These are phyloP conservation scores for Taenioides sp. DNA, from an alignment of 2,797 vertebrate species.

Conservation along the genomic window DNA sequence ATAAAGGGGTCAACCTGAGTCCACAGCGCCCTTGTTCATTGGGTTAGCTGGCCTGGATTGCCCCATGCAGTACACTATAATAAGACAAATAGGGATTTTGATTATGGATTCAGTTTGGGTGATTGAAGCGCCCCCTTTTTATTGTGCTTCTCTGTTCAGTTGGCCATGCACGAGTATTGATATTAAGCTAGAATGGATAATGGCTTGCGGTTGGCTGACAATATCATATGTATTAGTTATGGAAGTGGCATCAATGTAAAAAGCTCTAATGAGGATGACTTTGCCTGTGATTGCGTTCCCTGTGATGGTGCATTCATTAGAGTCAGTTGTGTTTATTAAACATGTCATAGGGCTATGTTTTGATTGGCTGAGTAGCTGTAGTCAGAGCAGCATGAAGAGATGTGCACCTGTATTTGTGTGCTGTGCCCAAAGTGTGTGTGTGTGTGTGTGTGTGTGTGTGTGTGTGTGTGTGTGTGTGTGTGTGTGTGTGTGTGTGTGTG, in stretches of 20 bases:
- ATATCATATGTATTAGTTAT: slow-evolving; percentile 45
- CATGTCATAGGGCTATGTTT: slow-evolving; percentile 6
- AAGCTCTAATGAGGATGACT: slow-evolving; percentile 22
- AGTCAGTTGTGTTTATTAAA: slow-evolving; percentile 11
- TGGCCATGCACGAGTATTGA: slow-evolving; percentile 40
- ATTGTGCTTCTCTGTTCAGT: slow-evolving; percentile 41
- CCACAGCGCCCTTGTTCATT: slow-evolving; percentile 45
- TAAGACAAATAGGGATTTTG: slow-evolving; percentile 52
- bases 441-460: too few species aligned
- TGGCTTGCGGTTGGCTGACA: slow-evolving; percentile 24
- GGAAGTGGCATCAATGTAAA: slow-evolving; percentile 33
- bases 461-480: too few species aligned
- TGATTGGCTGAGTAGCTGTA: slow-evolving; percentile 13
- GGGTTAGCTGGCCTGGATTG: slow-evolving; percentile 36
- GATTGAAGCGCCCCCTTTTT: slow-evolving; percentile 29
- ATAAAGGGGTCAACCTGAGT: slow-evolving; percentile 54
- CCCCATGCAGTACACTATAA: slow-evolving; percentile 35
- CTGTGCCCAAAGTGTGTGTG: background rate
- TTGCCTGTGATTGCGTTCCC: slow-evolving; percentile 29
- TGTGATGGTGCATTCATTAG: slow-evolving; percentile 15
- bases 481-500: too few species aligned
- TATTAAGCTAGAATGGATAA: slow-evolving; percentile 44
- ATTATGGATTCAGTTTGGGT: slow-evolving; percentile 46
- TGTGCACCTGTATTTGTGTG: slow-evolving; percentile 35
- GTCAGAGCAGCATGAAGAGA: slow-evolving; percentile 7